Percentiles rank a stretch among this genome's conserved stretches.
phyloP scores from a whole-genome alignment of 2,797 vertebrate genomes.

The Lagothrix lagotricha region DNA sequence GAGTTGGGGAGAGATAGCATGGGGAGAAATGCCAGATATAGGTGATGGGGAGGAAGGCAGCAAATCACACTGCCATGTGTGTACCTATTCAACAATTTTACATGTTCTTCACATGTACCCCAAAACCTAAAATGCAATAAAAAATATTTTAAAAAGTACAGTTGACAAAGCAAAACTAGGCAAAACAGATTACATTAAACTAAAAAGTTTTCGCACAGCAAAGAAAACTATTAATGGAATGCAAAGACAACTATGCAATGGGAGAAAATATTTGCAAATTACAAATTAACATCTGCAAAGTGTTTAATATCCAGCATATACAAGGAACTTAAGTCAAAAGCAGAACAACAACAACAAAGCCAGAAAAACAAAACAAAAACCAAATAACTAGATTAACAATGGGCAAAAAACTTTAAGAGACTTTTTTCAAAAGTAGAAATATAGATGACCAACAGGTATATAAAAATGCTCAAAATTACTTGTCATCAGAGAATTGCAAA shows the following conservation, averaged over 20 bases:
- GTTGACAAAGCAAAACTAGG: not conserved
- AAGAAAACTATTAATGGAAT: not conserved
- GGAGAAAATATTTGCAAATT: not conserved
- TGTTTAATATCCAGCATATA: not conserved
- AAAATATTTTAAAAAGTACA: too few relatives aligned
- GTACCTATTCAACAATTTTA: too few relatives aligned
- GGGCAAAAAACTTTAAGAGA: not conserved
- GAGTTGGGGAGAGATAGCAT: too few relatives aligned
- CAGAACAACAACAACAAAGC: too few relatives aligned
- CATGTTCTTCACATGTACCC: too few relatives aligned
- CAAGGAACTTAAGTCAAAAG: not conserved
- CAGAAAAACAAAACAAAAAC: not conserved
- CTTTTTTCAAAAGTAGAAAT: not conserved
- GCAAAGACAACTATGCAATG: not conserved
- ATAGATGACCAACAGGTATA: not conserved
- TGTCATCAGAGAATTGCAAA: not conserved
- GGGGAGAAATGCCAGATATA: too few relatives aligned
- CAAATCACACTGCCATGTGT: too few relatives aligned
- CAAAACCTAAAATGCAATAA: too few relatives aligned
- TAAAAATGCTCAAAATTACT: not conserved
- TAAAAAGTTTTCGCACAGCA: not conserved
- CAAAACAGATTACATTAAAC: not conserved
- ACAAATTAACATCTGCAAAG: not conserved
- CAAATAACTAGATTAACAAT: not conserved
- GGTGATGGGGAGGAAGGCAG: too few relatives aligned